phyloP scores from a whole-genome alignment of 1,140 invertebrate genomes.

The Pogonus chalceus region DNA sequence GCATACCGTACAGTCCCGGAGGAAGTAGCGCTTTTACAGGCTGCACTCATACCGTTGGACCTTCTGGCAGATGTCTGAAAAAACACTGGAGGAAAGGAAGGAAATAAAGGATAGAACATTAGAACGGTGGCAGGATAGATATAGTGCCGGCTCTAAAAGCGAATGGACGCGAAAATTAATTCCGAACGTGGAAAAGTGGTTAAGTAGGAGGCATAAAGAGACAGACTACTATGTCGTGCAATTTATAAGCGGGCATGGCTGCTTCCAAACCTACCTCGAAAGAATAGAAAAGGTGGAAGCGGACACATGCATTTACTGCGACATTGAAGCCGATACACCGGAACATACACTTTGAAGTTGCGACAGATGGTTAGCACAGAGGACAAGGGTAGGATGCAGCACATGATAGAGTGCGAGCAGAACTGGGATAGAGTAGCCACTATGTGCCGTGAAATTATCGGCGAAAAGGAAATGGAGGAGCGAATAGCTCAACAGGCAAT shows the following conservation, averaged over 20 bases:
- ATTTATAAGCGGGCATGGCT: conserved; percentile 19
- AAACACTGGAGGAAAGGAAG: conserved; percentile 10
- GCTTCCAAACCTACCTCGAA: conserved; percentile 17
- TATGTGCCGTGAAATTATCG: conserved; percentile 1
- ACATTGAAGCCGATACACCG: conserved; percentile 15
- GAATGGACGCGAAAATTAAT: conserved; percentile 22
- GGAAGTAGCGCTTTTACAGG: conserved; percentile 16
- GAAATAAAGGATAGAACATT: conserved; percentile 5
- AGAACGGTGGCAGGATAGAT: conserved; percentile 15
- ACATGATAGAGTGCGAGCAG: conserved; percentile 7
- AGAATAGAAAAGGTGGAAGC: conserved; percentile 3
- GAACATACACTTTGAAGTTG: conserved; percentile 19
- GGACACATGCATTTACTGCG: conserved; percentile 11
- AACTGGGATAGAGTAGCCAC: conserved; percentile 3
- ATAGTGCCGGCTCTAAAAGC: conserved; percentile 12
- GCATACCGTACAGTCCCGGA: conserved; percentile 23
- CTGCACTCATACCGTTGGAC: conserved; percentile 17
- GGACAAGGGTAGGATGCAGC: neutral
- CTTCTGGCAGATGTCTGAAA: no score
- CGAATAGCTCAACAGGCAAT: no score
- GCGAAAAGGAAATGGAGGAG: conserved; percentile 8
- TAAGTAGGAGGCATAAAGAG: conserved; percentile 13
- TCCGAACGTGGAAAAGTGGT: conserved; percentile 16
- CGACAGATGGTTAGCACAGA: neutral
- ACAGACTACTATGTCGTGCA: conserved; percentile 20